phyloP scores from a whole-genome alignment of 1,140 invertebrate genomes.

The Trinorchestia longiramus region DNA sequence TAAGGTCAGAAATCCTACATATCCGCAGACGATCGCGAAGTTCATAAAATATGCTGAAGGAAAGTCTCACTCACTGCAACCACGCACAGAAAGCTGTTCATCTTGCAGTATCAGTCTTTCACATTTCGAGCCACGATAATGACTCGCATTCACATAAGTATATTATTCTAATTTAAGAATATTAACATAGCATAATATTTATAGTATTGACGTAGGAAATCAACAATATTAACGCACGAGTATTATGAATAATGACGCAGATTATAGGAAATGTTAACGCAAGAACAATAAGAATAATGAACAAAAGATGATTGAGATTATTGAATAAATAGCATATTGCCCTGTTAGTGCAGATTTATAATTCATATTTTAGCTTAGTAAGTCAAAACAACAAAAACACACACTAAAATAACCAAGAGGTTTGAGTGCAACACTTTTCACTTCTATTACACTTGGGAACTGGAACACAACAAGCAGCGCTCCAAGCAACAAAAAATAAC shows the following conservation, averaged over 20 bases:
- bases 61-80: neutral
- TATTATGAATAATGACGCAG: neutral
- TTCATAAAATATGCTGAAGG: neutral
- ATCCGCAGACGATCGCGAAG: neutral
- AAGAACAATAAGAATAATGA: neutral
- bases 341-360: neutral
- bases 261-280: neutral
- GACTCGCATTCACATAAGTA: too few species aligned
- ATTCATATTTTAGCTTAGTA: neutral
- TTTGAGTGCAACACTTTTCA: neutral
- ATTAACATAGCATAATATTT: neutral
- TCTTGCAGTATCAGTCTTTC: neutral
- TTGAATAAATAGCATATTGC: neutral
- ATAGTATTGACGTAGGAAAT: neutral
- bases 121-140: neutral
- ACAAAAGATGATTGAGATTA: neutral
- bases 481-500: neutral
- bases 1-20: neutral
- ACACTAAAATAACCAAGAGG: neutral
- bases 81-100: neutral
- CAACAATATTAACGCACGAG: neutral
- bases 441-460: neutral
- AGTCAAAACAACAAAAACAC: neutral
- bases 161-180: neutral
- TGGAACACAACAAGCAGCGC: neutral